Base-by-base conservation (phyloP, 2,888 invertebrate genomes). In the Scelioninae gen. 2 region DNA sequence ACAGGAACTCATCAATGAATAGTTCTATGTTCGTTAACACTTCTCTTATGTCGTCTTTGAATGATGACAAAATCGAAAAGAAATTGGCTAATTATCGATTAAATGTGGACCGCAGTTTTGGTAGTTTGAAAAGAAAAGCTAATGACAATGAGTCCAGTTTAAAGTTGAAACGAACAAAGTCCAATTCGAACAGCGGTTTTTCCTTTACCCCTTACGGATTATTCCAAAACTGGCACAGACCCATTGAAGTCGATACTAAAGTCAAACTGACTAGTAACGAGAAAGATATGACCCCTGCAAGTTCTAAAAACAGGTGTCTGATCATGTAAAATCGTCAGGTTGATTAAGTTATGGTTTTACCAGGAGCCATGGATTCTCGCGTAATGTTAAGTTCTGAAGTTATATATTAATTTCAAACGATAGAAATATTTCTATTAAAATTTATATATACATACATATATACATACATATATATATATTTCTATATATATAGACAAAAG, bases 11-110 rank as follows among this genome's bases (percentile, higher is more conserved):
- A n/a, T 84, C 86, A 0, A 83, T 85, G 1, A 85, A 85, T 43
- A 83, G 80, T 37, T 85, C 85, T 2, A 73, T 86, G 7, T 86
- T 81, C 65, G 85, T 86, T 0, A 86, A 86, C 43, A 84, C 82
- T 0, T 85, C 85, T 0, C 68, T 63, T 3, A 67, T 74, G 41
- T 83, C 85, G 0, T 64, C 77, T 0, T 76, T 74, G 2, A 83
- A 83, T 2, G 82, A 82, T 28, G 68, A 61, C 0, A 3, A 43
- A 0, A 22, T 41, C 0, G 73, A 73, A 15, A 18, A 0, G 1
- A 73, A 73, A 13, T 16, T 52, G 4, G 1, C 61, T 2, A 35
- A 73, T n/a, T 55, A 37, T 6, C 22, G 61, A 11, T 25, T 48
- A 6, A 50, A 33, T 9, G 16, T 60, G 31, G 53, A 72, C 11